Evolutionary conservation across 2,113 vertebrate genomes (phyloP), one percentile per base, ranked within the genome.

Genomic region (Corythornis cristatus): DNA sequence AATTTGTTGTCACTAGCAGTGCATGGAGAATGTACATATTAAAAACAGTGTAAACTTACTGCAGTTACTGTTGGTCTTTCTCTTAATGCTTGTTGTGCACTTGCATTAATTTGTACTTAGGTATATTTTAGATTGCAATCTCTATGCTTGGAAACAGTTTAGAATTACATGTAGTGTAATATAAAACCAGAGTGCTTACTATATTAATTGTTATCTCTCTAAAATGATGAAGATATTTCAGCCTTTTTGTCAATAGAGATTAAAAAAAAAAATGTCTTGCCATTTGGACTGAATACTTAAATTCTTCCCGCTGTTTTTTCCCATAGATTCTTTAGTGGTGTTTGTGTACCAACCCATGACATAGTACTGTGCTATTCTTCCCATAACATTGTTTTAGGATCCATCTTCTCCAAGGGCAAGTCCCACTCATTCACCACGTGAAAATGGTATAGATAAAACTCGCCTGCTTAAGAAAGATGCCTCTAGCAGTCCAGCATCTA

Each of bases 401-500:
- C 98, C 98, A 68, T 98, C 98, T 45, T 98, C 98, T 65, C 98
- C 98, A 16, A 93, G 98, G 62, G 98, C 97, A 93, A 98, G 98
- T 91, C 98, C 98, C 6, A 95, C 97, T 87, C 98, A 98, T 58
- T 98, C 98, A 18, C 98, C 98, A 25, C 95, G 98, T 57, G 98
- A 98, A 95, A 98, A 98, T 0, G 98, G 98, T 42, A 97, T 98
- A n/a, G 98, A 98, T 89, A 98, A 98, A 97, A 98, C 86, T 20
- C 98, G 98, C 8, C 79, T 98, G 15, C 94, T 98, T 33, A 98
- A 98, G 92, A 98, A 98, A 90, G 98, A 98, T 22, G 98, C 98
- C 37, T 98, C 98, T 8, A 98, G 98, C 66, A 98, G 98, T 92
- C 98, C 98, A 7, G 98, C 98, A 7, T 98, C 98, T 78, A 98